phyloP scores from a whole-genome alignment of 2,113 vertebrate species.

The Gnathonemus longibarbis region DNA sequence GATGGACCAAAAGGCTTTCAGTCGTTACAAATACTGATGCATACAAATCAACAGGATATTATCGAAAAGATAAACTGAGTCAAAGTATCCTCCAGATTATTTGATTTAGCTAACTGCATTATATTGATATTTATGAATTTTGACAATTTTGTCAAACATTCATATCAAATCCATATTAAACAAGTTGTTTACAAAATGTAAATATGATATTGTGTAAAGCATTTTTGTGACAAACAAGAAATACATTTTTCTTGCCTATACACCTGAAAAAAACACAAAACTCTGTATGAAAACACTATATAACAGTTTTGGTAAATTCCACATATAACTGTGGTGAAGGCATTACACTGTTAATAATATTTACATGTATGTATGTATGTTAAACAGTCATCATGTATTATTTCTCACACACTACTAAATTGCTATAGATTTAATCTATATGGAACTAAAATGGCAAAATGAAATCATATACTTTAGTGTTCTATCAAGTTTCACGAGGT shows the following conservation, averaged over 20 bases:
- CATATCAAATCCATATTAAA: conserved; percentile 40
- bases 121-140: background rate
- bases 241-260: conserved; percentile 50
- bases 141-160: conserved; percentile 16
- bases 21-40: background rate
- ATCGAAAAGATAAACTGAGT: background rate
- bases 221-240: conserved; percentile 37
- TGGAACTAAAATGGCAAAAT: background rate
- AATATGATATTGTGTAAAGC: conserved; percentile 39
- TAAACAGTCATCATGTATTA: conserved; percentile 45
- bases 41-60: conserved; percentile 14
- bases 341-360: conserved; percentile 38
- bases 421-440: background rate
- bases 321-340: conserved; percentile 79
- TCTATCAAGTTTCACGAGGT: background rate
- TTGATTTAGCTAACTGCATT: background rate
- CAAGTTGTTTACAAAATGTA: conserved; percentile 52
- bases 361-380: conserved; percentile 41
- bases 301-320: conserved; percentile 49
- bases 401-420: background rate
- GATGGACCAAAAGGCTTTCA: background rate
- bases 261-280: conserved; percentile 54
- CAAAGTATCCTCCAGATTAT: background rate
- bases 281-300: conserved; percentile 43
- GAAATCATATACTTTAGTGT: background rate